Percentiles rank a stretch among this genome's conserved stretches.
phyloP scores from a whole-genome alignment of 2,797 vertebrate genomes.

The Sciurus vulgaris region DNA sequence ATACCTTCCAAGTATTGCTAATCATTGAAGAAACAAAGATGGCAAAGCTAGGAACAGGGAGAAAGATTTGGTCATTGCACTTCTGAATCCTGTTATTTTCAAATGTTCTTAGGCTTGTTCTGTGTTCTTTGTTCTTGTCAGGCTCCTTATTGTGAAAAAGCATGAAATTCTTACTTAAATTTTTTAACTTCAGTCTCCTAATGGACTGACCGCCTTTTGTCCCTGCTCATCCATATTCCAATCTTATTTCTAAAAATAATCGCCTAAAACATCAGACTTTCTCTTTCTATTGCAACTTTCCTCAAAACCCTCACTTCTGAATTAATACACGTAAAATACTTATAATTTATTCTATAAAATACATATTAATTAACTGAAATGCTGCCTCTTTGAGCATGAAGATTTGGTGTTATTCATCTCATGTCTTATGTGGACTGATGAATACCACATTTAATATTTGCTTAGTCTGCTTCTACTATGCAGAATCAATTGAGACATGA shows the following conservation, averaged over 20 bases:
- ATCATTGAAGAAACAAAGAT: background rate
- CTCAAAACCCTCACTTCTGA: background rate
- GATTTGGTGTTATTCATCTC: background rate
- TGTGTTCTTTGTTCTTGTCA: background rate
- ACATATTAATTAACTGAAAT: background rate
- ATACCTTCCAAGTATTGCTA: background rate
- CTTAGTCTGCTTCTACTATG: background rate
- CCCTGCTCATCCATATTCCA: background rate
- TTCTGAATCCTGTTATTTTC: background rate
- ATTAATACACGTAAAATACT: background rate
- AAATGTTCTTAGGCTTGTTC: background rate
- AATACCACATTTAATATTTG: background rate
- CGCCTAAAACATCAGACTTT: background rate
- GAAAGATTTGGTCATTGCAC: background rate
- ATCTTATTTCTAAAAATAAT: background rate
- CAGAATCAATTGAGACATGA: background rate
- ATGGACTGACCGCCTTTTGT: background rate
- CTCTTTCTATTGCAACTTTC: background rate
- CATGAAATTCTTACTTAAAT: background rate
- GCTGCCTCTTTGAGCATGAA: background rate
- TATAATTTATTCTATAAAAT: background rate
- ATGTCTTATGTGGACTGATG: background rate
- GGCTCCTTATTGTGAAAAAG: background rate
- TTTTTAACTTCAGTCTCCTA: background rate
- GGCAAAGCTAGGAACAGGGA: background rate